A percentile compares a stretch with the other conserved stretches of the same genome.
phyloP scores from a whole-genome alignment of 2,888 invertebrate genomes.

The Drosophila neotestacea region DNA sequence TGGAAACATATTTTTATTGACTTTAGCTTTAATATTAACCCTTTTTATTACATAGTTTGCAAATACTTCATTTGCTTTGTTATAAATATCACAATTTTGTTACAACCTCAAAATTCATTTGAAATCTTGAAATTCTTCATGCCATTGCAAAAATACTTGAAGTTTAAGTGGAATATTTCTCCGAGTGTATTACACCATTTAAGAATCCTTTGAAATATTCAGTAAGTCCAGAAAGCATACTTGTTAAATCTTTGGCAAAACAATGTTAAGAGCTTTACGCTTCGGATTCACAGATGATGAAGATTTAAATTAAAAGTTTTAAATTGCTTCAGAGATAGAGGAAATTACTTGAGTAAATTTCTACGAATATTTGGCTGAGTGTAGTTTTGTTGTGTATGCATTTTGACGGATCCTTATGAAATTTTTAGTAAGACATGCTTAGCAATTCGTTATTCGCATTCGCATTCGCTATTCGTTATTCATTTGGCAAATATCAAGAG shows the following conservation, averaged over 20 bases:
- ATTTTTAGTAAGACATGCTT: not conserved
- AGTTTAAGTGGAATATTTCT: not conserved
- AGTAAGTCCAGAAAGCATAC: not conserved
- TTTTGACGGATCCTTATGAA: constrained; percentile 1
- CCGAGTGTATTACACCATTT: not conserved
- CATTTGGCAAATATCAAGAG: constrained; percentile 5
- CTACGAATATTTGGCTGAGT: not conserved
- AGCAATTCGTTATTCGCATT: constrained; percentile 9
- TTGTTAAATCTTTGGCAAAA: not conserved
- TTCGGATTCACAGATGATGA: not conserved
- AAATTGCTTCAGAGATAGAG: not conserved
- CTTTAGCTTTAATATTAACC: too few relatives aligned
- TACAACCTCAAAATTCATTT: not conserved
- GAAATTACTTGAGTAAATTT: not conserved
- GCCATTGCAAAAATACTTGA: too few relatives aligned
- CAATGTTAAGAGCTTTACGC: not conserved
- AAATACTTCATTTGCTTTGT: too few relatives aligned
- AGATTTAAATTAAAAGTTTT: not conserved
- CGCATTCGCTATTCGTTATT: constrained; percentile 15
- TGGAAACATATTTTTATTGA: too few relatives aligned
- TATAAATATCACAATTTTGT: too few relatives aligned
- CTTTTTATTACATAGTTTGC: too few relatives aligned
- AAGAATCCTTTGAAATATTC: not conserved
- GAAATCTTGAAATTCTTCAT: not conserved
- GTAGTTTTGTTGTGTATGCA: too few relatives aligned